A percentile compares a stretch with the other conserved stretches of the same genome.
These are phyloP conservation scores for Stenichneumon culpator DNA, from an alignment of 2,888 invertebrate genomes.

Conservation along the genomic window DNA sequence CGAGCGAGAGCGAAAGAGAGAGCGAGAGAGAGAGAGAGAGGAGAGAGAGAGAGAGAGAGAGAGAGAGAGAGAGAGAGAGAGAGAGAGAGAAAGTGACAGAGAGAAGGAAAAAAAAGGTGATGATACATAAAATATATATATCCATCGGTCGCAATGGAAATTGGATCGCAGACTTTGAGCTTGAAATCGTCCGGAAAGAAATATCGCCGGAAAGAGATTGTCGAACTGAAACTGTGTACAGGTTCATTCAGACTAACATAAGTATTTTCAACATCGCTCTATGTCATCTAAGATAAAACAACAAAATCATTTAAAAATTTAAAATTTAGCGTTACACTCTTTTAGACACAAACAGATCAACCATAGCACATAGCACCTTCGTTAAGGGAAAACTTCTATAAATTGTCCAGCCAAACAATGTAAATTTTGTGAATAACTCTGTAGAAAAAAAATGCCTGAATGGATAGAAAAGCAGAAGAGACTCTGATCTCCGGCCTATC, in stretches of 20 bases:
- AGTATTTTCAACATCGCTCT: background rate
- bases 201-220: conserved; percentile 27
- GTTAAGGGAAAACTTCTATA: background rate
- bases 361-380: background rate
- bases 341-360: background rate
- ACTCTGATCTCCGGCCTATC: conserved; percentile 65
- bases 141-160: conserved; percentile 42
- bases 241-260: conserved; percentile 25
- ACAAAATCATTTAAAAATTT: too few relatives aligned
- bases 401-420: background rate
- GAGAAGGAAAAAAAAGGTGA: conserved; percentile 5
- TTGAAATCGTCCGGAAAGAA: conserved; percentile 38
- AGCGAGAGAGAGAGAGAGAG: conserved; percentile 1
- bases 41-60: conserved; percentile 20
- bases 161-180: conserved; percentile 55
- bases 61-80: conserved; percentile 13
- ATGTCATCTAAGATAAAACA: background rate
- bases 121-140: conserved; percentile 32
- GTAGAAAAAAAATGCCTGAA: conserved; percentile 33
- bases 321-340: background rate
- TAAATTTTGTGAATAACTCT: conserved; percentile 40
- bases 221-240: conserved; percentile 29
- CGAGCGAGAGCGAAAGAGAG: conserved; percentile 20
- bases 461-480: conserved; percentile 42
- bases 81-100: conserved; percentile 9